Evolutionary conservation across 1,140 invertebrate genomes (phyloP).

Genomic region (Mya arenaria): DNA sequence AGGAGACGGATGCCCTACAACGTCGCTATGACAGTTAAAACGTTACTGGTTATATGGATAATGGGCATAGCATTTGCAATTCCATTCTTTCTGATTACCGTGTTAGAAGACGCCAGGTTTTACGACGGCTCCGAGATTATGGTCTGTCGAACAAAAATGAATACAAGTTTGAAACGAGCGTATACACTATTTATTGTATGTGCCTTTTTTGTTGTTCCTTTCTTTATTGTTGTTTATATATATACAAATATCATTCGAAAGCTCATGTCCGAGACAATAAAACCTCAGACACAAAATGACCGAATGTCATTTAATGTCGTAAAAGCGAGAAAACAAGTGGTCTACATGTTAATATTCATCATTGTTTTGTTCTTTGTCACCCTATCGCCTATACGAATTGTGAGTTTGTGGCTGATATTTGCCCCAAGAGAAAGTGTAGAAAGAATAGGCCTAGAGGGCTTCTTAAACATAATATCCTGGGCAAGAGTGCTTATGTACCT

Average conservation of each 20-base stretch:
- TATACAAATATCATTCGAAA: slow-evolving; percentile 2
- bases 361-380: slow-evolving; percentile 94
- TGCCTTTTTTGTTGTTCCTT: slow-evolving; percentile 11
- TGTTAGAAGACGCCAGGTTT: neutral
- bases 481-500: slow-evolving; percentile 79
- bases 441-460: slow-evolving; percentile 88
- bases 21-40: slow-evolving; percentile 4
- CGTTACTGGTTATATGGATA: neutral
- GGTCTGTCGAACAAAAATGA: slow-evolving; percentile 8
- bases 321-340: slow-evolving; percentile 82
- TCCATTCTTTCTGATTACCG: slow-evolving; percentile 5
- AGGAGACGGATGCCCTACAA: neutral
- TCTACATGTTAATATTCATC: slow-evolving; percentile 93
- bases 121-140: slow-evolving; percentile 7
- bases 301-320: too few species aligned
- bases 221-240: neutral
- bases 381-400: slow-evolving; percentile 90
- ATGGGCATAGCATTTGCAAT: neutral
- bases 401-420: slow-evolving; percentile 86
- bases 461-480: slow-evolving; percentile 93
- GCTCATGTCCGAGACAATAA: slow-evolving; percentile 7
- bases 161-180: neutral
- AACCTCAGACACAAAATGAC: neutral
- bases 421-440: slow-evolving; percentile 86
- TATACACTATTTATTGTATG: slow-evolving; percentile 11